Base-by-base conservation (phyloP, 2,113 vertebrate genomes). In the Pseudorectes ferrugineus region DNA sequence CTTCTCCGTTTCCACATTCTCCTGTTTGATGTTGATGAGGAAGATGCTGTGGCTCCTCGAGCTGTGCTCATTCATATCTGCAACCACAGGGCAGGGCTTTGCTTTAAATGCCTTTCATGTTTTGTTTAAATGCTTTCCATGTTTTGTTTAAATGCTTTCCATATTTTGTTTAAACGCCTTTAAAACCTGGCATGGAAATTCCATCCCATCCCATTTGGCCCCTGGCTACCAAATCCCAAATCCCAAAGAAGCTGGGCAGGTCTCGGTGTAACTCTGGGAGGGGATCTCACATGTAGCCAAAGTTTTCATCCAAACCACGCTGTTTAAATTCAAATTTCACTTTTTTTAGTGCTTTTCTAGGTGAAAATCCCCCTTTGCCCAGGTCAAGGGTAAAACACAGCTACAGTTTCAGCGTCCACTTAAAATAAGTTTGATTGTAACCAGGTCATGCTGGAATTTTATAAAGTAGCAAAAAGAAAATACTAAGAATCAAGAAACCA, bases 31-130 rank as follows among this genome's bases (percentile, higher is more conserved):
- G 87, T 99, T 99, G 90, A 99, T 99, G 89, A 99, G 97, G 95
- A 99, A 99, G 92, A 99, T 99, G 91, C 99, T 99, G 98, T 99
- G 99, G 94, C 99, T 99, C 94, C 99, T 98, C 23, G 99, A 99
- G 97, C 99, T 99, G 98, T 99, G 99, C 85, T 99, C 99, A 10
- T 99, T 99, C 99, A 99, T 99, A 85, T 99, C 99, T 99, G 97
- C n/a, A 97, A 96, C 8, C 70, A 74, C 65, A 88, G 49, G 70
- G 2, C 51, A 83, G 33, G 73, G 43, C 59, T 12, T 23, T 16
- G 8, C 23, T 9, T 36, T 24, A 51, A 93, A 28, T 28, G 4
- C 28, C 31, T 65, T 79, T n/a, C 3, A 21, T 22, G 12, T 5
- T 54, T 49, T 19, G 31, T 20, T 61, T 74, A 68, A 92, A 28